Evolutionary conservation across 1,140 invertebrate species (phyloP).

Genomic region (Leptoteleia sp.): DNA sequence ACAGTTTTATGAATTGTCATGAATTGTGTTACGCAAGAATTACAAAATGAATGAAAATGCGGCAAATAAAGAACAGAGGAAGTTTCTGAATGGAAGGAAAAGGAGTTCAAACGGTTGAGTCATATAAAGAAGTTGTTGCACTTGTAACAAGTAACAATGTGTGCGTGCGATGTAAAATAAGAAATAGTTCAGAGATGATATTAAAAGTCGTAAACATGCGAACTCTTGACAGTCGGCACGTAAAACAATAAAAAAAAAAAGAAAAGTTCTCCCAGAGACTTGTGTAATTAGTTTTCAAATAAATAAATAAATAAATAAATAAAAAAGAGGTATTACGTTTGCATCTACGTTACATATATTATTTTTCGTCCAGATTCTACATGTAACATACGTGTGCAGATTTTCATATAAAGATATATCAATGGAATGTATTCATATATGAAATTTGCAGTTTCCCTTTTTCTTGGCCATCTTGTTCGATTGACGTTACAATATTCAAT

Average conservation of each 20-base stretch:
- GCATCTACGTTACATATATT: too few relatives aligned
- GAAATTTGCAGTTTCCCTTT: too few relatives aligned
- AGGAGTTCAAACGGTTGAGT: constrained; percentile 24
- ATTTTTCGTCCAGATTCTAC: too few relatives aligned
- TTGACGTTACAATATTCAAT: too few relatives aligned
- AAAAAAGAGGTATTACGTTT: too few relatives aligned
- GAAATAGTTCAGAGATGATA: constrained; percentile 27
- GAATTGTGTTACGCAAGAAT: constrained; percentile 25
- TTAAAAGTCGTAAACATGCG: constrained; percentile 12
- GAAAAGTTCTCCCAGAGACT: too few relatives aligned
- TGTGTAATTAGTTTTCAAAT: too few relatives aligned
- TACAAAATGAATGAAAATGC: constrained; percentile 39
- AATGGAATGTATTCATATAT: too few relatives aligned
- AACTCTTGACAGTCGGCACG: background rate
- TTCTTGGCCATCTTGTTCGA: too few relatives aligned
- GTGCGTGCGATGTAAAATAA: constrained; percentile 27
- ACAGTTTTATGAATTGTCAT: constrained; percentile 26
- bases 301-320: too few relatives aligned
- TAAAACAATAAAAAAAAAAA: background rate
- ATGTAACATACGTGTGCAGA: too few relatives aligned
- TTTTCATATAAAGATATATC: too few relatives aligned
- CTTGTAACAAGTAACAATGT: constrained; percentile 1
- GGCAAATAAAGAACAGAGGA: constrained; percentile 31
- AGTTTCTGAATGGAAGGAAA: constrained; percentile 43
- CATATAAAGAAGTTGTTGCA: constrained; percentile 33